Percentiles rank a stretch among this genome's conserved stretches.
These are phyloP conservation scores for Phodopus roborovskii DNA, from an alignment of 2,113 vertebrate species.

Conservation along the genomic window DNA sequence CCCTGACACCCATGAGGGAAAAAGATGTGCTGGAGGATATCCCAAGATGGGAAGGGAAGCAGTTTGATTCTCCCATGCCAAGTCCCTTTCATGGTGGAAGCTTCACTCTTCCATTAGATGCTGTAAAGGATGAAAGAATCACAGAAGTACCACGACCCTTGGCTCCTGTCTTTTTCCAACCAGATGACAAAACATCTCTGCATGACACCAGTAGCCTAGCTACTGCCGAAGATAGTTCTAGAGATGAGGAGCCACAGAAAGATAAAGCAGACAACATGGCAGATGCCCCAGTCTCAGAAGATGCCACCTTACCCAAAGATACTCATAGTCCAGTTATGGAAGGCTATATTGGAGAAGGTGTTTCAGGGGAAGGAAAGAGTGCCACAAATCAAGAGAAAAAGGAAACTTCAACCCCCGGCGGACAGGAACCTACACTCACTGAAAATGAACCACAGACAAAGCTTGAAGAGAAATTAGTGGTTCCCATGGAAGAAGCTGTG, in stretches of 20 bases:
- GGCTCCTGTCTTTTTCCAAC: constrained; percentile 86
- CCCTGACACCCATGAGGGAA: constrained; percentile 77
- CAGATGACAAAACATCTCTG: constrained; percentile 86
- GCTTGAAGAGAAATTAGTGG: constrained; percentile 71
- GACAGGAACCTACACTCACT: constrained; percentile 64
- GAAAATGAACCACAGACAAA: constrained; percentile 72
- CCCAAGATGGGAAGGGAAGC: constrained; percentile 79
- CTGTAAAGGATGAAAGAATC: constrained; percentile 79
- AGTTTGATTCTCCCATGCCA: constrained; percentile 80
- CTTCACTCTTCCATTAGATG: constrained; percentile 80
- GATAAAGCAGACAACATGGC: constrained; percentile 70
- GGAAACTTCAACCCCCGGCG: constrained; percentile 62
- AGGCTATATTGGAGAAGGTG: constrained; percentile 62
- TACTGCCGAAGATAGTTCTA: constrained; percentile 82
- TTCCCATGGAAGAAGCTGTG: constrained; percentile 68
- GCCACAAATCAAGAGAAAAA: constrained; percentile 81
- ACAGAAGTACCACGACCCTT: constrained; percentile 80
- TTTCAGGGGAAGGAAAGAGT: constrained; percentile 80
- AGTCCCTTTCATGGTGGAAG: constrained; percentile 76
- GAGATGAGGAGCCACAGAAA: constrained; percentile 73
- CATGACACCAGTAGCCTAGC: constrained; percentile 77
- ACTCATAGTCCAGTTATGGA: constrained; percentile 62
- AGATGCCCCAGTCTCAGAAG: constrained; percentile 59
- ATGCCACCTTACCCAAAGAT: constrained; percentile 63
- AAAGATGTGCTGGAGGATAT: constrained; percentile 81